Evolutionary conservation across 2,888 invertebrate species (phyloP).

Genomic region (Cataglyphis altisquamis): DNA sequence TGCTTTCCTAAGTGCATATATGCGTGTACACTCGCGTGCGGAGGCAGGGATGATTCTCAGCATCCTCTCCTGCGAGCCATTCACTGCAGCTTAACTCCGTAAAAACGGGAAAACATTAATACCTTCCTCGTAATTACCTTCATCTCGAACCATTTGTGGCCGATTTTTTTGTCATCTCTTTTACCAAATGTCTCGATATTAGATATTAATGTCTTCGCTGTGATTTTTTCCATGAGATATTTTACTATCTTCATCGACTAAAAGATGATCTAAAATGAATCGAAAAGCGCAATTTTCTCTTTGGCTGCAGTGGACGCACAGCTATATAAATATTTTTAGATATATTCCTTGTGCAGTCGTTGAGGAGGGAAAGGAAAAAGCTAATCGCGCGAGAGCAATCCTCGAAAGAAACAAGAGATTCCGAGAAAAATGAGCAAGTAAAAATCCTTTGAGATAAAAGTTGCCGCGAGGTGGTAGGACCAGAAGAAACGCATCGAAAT

Average conservation of each 20-base stretch:
- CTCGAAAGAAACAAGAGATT: conserved; percentile 75
- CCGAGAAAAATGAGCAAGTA: conserved; percentile 83
- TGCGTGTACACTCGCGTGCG: conserved; percentile 26
- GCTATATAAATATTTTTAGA: conserved; percentile 3
- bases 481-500: conserved; percentile 58
- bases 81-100: conserved; percentile 43
- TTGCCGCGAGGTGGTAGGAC: conserved; percentile 68
- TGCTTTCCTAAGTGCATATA: not conserved
- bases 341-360: conserved; percentile 1
- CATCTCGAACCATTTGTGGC: conserved; percentile 67
- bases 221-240: not conserved
- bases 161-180: conserved; percentile 71
- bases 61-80: conserved; percentile 36
- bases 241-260: not conserved
- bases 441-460: conserved; percentile 84
- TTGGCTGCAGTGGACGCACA: not conserved
- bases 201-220: not conserved
- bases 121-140: conserved; percentile 75
- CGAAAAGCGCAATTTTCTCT: not conserved
- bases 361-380: conserved; percentile 41
- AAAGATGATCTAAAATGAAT: not conserved
- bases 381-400: conserved; percentile 68
- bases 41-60: conserved; percentile 35
- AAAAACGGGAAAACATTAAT: conserved; percentile 71
- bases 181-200: conserved; percentile 28